These are phyloP conservation scores for Strigamia maritima DNA, from an alignment of 2,888 invertebrate genomes.

Conservation along the genomic window DNA sequence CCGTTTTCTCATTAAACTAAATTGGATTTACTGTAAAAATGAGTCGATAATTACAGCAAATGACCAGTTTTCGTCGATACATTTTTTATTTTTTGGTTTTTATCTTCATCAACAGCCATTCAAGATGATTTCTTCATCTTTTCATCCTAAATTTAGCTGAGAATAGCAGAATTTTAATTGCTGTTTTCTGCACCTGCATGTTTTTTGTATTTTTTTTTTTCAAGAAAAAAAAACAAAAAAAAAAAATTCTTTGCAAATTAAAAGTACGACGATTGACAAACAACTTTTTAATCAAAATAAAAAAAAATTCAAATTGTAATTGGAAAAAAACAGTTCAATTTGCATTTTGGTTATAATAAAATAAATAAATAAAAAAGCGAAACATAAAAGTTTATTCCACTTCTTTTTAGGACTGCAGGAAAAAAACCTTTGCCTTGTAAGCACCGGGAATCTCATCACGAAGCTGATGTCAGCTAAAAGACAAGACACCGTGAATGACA, in stretches of 20 bases:
- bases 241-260: not conserved
- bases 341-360: not conserved
- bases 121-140: not conserved
- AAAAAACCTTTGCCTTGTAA: not conserved
- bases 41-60: not conserved
- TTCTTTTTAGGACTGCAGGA: not conserved
- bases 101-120: not conserved
- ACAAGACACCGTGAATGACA: not conserved
- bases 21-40: not conserved
- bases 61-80: not conserved
- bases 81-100: not conserved
- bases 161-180: not conserved
- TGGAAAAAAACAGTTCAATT: too few species aligned
- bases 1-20: constrained; percentile 17
- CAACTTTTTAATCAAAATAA: not conserved
- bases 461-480: not conserved
- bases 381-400: not conserved
- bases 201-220: not conserved
- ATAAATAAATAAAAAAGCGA: not conserved
- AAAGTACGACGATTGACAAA: not conserved
- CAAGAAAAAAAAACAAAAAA: not conserved
- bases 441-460: not conserved
- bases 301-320: too few species aligned
- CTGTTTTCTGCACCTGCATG: not conserved
- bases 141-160: not conserved